These are phyloP conservation scores for Tachyglossus aculeatus DNA, from an alignment of 2,797 vertebrate genomes.

Conservation along the genomic window DNA sequence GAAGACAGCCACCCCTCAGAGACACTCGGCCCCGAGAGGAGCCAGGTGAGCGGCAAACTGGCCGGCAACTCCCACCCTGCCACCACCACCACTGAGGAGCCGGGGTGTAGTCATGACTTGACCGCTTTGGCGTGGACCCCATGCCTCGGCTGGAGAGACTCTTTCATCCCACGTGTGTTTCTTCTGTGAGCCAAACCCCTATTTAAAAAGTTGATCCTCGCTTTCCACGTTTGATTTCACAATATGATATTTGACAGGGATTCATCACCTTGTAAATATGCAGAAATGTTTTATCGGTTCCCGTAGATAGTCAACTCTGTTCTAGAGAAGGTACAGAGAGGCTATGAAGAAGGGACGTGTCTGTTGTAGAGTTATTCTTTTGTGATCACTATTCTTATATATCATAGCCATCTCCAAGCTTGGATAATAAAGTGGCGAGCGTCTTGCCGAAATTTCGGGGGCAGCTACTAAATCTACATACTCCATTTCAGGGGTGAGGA, in stretches of 20 bases:
- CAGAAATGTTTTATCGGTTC: constrained; percentile 69
- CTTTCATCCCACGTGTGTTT: constrained; percentile 73
- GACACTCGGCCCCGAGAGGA: no score
- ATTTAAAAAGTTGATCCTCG: constrained; percentile 77
- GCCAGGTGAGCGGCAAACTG: no score
- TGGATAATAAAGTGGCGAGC: constrained; percentile 34
- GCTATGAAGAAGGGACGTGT: constrained; percentile 47
- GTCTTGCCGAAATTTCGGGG: constrained; percentile 27
- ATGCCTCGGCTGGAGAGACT: no score
- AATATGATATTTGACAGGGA: constrained; percentile 73
- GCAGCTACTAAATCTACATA: constrained; percentile 23
- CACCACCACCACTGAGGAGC: no score
- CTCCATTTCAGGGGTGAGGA: constrained; percentile 37
- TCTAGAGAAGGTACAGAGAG: constrained; percentile 43
- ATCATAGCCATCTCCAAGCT: constrained; percentile 58
- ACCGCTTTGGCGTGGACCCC: no score
- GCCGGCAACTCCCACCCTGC: no score
- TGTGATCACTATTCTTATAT: constrained; percentile 74
- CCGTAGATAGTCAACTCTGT: constrained; percentile 77
- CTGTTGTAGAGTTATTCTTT: constrained; percentile 78
- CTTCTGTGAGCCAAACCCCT: constrained; percentile 79
- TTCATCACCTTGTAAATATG: constrained; percentile 76
- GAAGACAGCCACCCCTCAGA: no score
- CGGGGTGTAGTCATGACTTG: no score
- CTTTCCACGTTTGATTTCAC: constrained; percentile 77